These are phyloP conservation scores for Notiomystis cincta DNA, from an alignment of 2,113 vertebrate species.

Conservation along the genomic window DNA sequence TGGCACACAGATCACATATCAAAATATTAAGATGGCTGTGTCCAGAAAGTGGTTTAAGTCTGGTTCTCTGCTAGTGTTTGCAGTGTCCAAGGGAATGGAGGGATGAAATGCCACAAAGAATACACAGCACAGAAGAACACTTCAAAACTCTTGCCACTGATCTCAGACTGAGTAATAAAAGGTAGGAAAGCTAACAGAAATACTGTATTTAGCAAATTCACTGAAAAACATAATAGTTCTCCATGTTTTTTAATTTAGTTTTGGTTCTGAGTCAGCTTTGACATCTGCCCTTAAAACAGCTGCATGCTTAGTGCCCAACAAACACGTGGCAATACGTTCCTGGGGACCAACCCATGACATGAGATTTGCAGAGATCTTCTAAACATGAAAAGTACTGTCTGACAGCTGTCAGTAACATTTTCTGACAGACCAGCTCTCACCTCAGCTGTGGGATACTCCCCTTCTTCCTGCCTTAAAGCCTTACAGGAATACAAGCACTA, in stretches of 20 bases:
- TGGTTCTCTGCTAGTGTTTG: neutral
- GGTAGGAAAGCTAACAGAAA: neutral
- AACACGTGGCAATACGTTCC: neutral
- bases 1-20: neutral
- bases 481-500: neutral
- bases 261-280: neutral
- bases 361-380: neutral
- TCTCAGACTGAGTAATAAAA: neutral
- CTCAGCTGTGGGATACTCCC: neutral
- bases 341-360: fast-evolving
- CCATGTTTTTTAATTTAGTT: neutral
- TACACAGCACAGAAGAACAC: neutral
- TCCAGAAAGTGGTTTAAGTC: neutral
- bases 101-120: neutral
- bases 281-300: neutral
- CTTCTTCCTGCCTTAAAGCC: neutral
- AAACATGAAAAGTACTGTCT: neutral
- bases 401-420: neutral
- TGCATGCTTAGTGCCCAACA: neutral
- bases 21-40: neutral
- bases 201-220: neutral
- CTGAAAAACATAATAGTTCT: neutral
- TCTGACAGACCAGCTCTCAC: neutral
- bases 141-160: neutral
- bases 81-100: neutral